Conservation (phyloP, 2,888 invertebrate species). For the Lycophotia porphyrea region DNA sequence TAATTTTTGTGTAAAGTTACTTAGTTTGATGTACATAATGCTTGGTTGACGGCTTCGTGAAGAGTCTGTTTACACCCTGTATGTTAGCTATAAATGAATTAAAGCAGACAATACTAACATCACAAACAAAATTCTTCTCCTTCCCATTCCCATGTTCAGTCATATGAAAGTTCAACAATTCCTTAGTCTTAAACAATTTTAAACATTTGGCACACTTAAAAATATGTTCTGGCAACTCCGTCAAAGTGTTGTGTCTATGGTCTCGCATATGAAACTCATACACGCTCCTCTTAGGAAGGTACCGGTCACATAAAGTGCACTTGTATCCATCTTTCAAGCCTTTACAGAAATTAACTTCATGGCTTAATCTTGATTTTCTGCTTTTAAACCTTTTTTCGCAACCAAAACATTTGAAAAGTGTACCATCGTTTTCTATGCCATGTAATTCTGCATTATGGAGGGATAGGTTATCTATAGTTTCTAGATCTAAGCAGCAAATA, state of each 20-base stretch:
- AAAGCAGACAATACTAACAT: slow-evolving; percentile 75
- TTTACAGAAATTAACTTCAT: slow-evolving; percentile 82
- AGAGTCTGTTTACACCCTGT: too few relatives aligned
- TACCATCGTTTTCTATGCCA: slow-evolving; percentile 76
- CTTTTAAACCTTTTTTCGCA: slow-evolving; percentile 82
- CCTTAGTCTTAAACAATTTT: slow-evolving; percentile 76
- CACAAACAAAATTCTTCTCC: slow-evolving; percentile 83
- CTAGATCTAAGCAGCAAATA: slow-evolving; percentile 78
- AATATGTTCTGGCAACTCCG: slow-evolving; percentile 75
- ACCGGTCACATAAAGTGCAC: slow-evolving; percentile 78
- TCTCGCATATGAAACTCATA: slow-evolving; percentile 81
- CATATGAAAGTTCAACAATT: slow-evolving; percentile 75
- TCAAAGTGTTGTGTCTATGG: slow-evolving; percentile 75
- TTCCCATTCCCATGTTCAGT: slow-evolving; percentile 68
- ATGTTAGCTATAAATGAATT: neutral
- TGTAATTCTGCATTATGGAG: slow-evolving; percentile 78
- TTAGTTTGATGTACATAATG: too few relatives aligned
- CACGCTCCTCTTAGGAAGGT: slow-evolving; percentile 76
- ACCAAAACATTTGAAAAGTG: slow-evolving; percentile 82
- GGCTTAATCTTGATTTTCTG: slow-evolving; percentile 75
- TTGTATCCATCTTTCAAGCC: slow-evolving; percentile 82
- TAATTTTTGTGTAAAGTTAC: too few relatives aligned
- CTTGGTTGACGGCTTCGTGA: too few relatives aligned
- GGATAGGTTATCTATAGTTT: slow-evolving; percentile 67
- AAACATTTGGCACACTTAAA: slow-evolving; percentile 82